Percentiles rank a stretch among this genome's conserved stretches.
phyloP scores from a whole-genome alignment of 2,113 vertebrate species.

The Craseonycteris thonglongyai region DNA sequence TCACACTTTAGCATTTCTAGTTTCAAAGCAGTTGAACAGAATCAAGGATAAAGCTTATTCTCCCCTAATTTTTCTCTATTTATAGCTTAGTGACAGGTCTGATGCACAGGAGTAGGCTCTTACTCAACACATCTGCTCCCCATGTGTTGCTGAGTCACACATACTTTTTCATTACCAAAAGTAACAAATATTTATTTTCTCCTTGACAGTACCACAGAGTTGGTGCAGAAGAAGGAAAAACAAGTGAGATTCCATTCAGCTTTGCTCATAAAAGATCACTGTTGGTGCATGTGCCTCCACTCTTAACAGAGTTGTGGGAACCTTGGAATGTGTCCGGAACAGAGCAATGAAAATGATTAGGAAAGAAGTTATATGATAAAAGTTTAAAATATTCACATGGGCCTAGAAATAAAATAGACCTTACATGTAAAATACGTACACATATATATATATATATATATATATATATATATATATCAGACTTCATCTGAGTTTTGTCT shows the following conservation, averaged over 20 bases:
- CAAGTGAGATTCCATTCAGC: constrained; percentile 67
- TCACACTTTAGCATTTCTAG: background rate
- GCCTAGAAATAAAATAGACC: background rate
- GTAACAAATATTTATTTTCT: constrained; percentile 76
- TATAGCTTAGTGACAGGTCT: constrained; percentile 49
- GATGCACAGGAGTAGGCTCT: constrained; percentile 48
- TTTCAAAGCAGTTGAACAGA: background rate
- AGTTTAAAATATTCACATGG: background rate
- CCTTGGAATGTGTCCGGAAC: background rate
- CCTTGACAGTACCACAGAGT: constrained; percentile 68
- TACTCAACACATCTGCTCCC: constrained; percentile 71
- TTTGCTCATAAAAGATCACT: constrained; percentile 52
- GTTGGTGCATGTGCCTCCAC: background rate
- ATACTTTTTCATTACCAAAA: constrained; percentile 63
- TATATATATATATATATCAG: background rate
- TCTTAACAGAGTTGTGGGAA: constrained; percentile 1
- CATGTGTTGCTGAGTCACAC: constrained; percentile 73
- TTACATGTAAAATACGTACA: background rate
- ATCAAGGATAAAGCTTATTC: background rate
- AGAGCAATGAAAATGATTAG: constrained; percentile 27
- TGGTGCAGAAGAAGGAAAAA: constrained; percentile 51
- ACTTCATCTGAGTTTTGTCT: background rate
- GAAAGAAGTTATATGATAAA: background rate
- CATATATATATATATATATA: background rate
- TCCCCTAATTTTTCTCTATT: constrained; percentile 25